These are phyloP conservation scores for Hucho hucho DNA, from an alignment of 2,113 vertebrate genomes.

Conservation along the genomic window DNA sequence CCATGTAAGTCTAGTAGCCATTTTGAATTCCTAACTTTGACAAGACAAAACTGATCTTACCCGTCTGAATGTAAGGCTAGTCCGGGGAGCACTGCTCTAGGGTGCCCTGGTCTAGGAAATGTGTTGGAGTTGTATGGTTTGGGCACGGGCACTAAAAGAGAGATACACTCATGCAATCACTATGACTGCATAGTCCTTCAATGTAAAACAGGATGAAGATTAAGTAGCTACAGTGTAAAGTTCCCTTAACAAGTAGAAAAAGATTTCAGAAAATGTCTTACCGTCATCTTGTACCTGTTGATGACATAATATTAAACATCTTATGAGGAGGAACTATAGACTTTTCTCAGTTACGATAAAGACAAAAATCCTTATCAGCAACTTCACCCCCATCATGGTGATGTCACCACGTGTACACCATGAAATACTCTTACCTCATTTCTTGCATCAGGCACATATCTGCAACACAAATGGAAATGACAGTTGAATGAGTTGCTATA, in stretches of 20 bases:
- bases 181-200: neutral
- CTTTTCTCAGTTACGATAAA: neutral
- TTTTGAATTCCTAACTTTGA: too few species aligned
- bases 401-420: neutral
- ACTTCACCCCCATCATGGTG: neutral
- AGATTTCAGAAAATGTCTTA: slow-evolving; percentile 54
- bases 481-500: neutral
- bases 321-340: neutral
- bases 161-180: neutral
- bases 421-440: slow-evolving; percentile 42
- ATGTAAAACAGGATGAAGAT: neutral
- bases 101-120: slow-evolving; percentile 74
- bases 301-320: slow-evolving; percentile 13
- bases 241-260: neutral
- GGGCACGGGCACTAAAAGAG: slow-evolving; percentile 26
- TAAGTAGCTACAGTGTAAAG: neutral
- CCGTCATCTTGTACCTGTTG: slow-evolving; percentile 73
- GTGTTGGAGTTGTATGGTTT: slow-evolving; percentile 75
- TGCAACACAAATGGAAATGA: slow-evolving; percentile 39
- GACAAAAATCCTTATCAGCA: neutral
- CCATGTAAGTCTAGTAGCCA: neutral
- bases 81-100: slow-evolving; percentile 17
- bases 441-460: slow-evolving; percentile 43
- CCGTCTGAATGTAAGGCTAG: slow-evolving; percentile 43
- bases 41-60: slow-evolving; percentile 27